These are phyloP conservation scores for Poecile montanus DNA, from an alignment of 2,797 vertebrate species.

Conservation along the genomic window DNA sequence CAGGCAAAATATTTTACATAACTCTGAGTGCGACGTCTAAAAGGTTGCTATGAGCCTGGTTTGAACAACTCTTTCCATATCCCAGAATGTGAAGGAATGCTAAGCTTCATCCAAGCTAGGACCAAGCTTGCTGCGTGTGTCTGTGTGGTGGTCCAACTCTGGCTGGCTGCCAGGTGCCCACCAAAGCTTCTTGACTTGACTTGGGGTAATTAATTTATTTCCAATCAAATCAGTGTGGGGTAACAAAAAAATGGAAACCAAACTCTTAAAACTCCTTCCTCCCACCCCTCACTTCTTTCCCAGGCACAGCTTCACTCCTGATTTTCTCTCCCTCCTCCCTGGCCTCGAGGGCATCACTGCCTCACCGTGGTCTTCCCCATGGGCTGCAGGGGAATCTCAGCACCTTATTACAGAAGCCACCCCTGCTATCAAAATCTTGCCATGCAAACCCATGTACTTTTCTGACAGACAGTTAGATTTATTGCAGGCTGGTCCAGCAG, in stretches of 20 bases:
- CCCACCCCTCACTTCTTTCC: not conserved
- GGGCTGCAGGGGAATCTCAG: not conserved
- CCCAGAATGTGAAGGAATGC: constrained; percentile 34
- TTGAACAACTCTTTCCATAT: constrained; percentile 67
- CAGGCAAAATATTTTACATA: constrained; percentile 79
- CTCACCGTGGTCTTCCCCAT: not conserved
- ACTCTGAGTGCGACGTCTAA: constrained; percentile 51
- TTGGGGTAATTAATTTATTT: not conserved
- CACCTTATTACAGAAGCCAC: not conserved
- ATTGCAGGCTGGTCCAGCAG: not conserved
- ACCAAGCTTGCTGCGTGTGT: not conserved
- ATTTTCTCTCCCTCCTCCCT: not conserved
- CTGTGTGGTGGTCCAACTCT: not conserved
- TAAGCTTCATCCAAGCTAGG: constrained; percentile 5
- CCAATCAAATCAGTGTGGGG: not conserved
- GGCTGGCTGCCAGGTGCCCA: not conserved
- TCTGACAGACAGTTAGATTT: not conserved
- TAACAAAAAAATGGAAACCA: not conserved
- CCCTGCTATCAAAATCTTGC: not conserved
- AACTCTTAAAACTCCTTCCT: not conserved
- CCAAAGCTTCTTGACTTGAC: not conserved
- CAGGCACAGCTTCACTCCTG: not conserved
- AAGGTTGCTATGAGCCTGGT: constrained; percentile 65
- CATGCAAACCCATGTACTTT: not conserved
- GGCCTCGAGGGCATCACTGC: not conserved